Evolutionary conservation across 2,888 invertebrate species (phyloP), one percentile per base, ranked within the genome.

Genomic region (Poecilus cupreus): DNA sequence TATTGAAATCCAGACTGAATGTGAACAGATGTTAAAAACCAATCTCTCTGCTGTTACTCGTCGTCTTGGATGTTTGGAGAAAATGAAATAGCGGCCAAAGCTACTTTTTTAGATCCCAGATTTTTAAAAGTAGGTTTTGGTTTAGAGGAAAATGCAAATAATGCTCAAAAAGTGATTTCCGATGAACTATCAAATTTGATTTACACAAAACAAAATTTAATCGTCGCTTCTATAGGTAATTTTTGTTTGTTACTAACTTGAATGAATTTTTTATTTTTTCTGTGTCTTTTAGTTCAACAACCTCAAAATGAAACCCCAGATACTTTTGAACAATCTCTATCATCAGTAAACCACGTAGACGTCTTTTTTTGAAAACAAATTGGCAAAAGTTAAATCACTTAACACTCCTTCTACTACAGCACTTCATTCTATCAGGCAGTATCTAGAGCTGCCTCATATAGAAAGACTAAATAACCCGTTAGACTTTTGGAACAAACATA

Each of bases 111-210:
- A 6, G 85, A 85, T 43, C 84, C 84, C 20, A 80, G 84, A 22
- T 83, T 85, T 74, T 84, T 84, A 60, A 84, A 84, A 81, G 6
- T 77, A 4, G 84, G 82, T 4, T 84, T 84, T 82, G 83, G 83
- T 20, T 16, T 46, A 6, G 81, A 81, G 8, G 60, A 75, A 8
- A 84, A 84, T 80, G 82, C 83, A 3, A 80, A 80, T 8, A 83
- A 80, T 49, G 83, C 83, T 2, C 82, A 84, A 57, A 83, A 82
- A 54, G 2, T 22, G 26, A 24, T 64, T 2, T 4, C 13, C 2
- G n/a, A 64, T 6, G 26, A 64, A 64, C 22, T 64, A n/a, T 5
- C 22, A 3, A 26, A 64, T 6, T 24, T 64, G 32, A 20, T 57
- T 3, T 16, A 6, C 20, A 18, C 18, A 57, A 57, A 10, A 16